These are phyloP conservation scores for Crenichthys baileyi DNA, from an alignment of 2,797 vertebrate genomes.

Conservation along the genomic window DNA sequence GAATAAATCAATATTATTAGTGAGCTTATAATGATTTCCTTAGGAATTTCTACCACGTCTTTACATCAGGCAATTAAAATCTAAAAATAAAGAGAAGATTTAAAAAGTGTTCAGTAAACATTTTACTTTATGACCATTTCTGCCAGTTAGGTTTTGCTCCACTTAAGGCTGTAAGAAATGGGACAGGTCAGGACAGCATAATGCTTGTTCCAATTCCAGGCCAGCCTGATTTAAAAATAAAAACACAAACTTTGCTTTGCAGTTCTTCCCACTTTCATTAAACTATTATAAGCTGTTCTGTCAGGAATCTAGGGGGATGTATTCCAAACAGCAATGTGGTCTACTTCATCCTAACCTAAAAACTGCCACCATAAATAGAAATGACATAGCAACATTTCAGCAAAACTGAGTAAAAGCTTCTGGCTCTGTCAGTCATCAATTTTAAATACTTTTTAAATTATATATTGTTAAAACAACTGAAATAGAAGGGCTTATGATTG, in stretches of 20 bases:
- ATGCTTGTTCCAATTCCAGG: constrained; percentile 68
- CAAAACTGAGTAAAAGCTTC: constrained; percentile 8
- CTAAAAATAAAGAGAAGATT: constrained; percentile 28
- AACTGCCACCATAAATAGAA: constrained; percentile 37
- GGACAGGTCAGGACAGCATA: constrained; percentile 50
- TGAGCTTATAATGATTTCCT: neutral
- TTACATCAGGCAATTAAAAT: constrained; percentile 17
- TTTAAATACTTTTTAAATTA: constrained; percentile 14
- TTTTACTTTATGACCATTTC: constrained; percentile 18
- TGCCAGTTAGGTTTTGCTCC: constrained; percentile 42
- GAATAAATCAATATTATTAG: constrained; percentile 24
- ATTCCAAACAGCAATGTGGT: constrained; percentile 42
- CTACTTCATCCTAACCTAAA: constrained; percentile 59
- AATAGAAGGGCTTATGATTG: neutral
- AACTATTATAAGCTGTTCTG: constrained; percentile 59
- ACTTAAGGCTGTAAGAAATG: constrained; percentile 53
- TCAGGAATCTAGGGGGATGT: constrained; percentile 53
- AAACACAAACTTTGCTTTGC: constrained; percentile 55
- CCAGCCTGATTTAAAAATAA: constrained; percentile 50
- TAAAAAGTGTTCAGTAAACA: constrained; percentile 5
- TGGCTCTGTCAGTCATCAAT: neutral
- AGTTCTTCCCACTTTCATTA: constrained; percentile 52
- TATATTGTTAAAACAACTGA: constrained; percentile 10
- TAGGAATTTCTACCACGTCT: constrained; percentile 9
- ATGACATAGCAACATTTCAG: constrained; percentile 27